Percentiles rank a stretch among this genome's conserved stretches.
Conservation (phyloP, 2,113 vertebrate species). For the Calcarius ornatus region DNA sequence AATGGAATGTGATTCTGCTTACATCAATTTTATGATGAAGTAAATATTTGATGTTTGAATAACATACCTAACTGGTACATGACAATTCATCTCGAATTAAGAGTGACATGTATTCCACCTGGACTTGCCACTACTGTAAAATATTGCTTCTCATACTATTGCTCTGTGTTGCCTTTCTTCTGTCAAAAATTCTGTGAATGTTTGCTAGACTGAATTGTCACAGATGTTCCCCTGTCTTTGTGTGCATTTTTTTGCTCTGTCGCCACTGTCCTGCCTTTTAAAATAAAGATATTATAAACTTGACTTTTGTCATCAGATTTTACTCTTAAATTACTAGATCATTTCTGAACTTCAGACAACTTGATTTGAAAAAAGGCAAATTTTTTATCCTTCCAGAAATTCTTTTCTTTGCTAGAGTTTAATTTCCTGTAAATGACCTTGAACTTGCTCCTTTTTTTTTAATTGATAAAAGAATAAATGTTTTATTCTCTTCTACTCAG, state of each 20-base stretch:
- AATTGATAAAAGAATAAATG: not conserved
- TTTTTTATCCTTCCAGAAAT: not conserved
- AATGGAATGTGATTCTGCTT: constrained; percentile 51
- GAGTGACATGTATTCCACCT: constrained; percentile 45
- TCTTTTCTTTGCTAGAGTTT: not conserved
- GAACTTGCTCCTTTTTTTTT: not conserved
- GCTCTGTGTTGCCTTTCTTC: constrained; percentile 55
- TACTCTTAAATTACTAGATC: constrained; percentile 38
- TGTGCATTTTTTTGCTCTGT: constrained; percentile 45
- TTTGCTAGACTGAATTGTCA: constrained; percentile 53
- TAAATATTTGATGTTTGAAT: constrained; percentile 57
- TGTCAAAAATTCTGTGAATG: constrained; percentile 56
- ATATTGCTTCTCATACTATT: constrained; percentile 47
- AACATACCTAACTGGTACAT: not conserved
- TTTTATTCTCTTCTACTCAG: not conserved
- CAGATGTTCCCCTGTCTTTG: constrained; percentile 53
- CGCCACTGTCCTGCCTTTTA: constrained; percentile 33
- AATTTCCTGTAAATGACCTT: not conserved
- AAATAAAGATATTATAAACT: constrained; percentile 63
- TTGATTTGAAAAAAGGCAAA: not conserved
- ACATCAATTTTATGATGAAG: constrained; percentile 55
- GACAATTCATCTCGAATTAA: constrained; percentile 4
- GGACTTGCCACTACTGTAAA: constrained; percentile 52
- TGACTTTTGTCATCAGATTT: constrained; percentile 59
- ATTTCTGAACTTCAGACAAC: not conserved